Evolutionary conservation across 1,140 invertebrate genomes (phyloP).

Genomic region (Eupeodes corollae): DNA sequence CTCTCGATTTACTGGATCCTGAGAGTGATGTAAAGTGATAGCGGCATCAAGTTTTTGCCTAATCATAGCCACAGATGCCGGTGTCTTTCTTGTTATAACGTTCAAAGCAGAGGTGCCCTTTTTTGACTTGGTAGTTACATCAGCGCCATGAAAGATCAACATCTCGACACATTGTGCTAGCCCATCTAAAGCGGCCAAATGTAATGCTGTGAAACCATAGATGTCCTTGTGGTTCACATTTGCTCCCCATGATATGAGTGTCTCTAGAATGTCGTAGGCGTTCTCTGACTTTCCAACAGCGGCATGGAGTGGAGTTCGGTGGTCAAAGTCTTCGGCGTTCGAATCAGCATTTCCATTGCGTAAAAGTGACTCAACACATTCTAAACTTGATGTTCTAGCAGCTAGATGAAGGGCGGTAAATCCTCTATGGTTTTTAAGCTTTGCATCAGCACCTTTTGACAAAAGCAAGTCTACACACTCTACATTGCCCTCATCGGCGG

Average conservation of each 20-base stretch:
- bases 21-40: constrained; percentile 63
- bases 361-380: constrained; percentile 63
- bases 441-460: constrained; percentile 57
- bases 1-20: constrained; percentile 62
- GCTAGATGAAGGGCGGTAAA: constrained; percentile 70
- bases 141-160: constrained; percentile 69
- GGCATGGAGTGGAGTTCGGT: constrained; percentile 62
- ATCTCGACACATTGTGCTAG: constrained; percentile 72
- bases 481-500: constrained; percentile 63
- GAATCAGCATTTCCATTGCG: constrained; percentile 59
- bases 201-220: constrained; percentile 79
- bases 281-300: constrained; percentile 63
- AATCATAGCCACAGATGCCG: constrained; percentile 64
- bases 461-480: constrained; percentile 62
- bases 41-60: constrained; percentile 64
- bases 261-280: constrained; percentile 64
- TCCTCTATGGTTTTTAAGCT: constrained; percentile 57
- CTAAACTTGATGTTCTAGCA: constrained; percentile 59
- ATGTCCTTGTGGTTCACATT: constrained; percentile 77
- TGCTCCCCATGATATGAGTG: constrained; percentile 61
- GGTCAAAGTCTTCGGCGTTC: constrained; percentile 64
- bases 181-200: constrained; percentile 74
- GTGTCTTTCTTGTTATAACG: constrained; percentile 70
- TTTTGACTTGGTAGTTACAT: constrained; percentile 71
- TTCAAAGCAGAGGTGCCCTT: constrained; percentile 71